Conservation (phyloP, 2,113 vertebrate species). For the Dermatemys mawii region DNA sequence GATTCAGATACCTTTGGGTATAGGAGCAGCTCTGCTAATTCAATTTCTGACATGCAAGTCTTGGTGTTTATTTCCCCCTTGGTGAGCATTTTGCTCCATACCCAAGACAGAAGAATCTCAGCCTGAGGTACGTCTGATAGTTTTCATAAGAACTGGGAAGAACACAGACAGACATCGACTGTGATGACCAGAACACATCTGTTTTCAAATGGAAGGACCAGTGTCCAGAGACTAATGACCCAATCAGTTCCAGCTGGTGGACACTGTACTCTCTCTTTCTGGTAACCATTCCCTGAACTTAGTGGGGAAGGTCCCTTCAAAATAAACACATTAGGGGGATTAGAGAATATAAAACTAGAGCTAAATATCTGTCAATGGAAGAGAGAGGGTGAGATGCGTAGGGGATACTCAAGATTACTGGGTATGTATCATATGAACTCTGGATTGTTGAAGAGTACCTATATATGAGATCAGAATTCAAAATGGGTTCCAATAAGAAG, state of each 20-base stretch:
- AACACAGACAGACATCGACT: no score
- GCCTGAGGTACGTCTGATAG: no score
- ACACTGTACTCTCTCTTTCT: no score
- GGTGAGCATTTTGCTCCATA: background rate
- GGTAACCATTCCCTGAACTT: no score
- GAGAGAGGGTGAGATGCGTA: background rate
- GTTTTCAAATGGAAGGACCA: no score
- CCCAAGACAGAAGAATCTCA: background rate
- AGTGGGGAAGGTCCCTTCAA: no score
- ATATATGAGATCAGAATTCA: background rate
- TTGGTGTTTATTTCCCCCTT: background rate
- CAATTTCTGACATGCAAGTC: background rate
- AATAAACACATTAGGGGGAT: background rate
- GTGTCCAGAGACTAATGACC: no score
- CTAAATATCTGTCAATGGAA: background rate
- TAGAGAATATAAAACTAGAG: background rate
- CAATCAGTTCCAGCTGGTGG: no score
- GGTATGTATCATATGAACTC: background rate
- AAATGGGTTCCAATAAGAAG: background rate
- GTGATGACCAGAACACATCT: no score
- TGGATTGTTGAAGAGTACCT: background rate
- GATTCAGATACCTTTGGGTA: background rate
- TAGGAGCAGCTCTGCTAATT: background rate
- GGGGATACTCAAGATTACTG: background rate
- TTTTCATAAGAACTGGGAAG: no score